Evolutionary conservation across 2,888 invertebrate genomes (phyloP), one percentile per base, ranked within the genome.

Genomic region (Pterobdella sp.): DNA sequence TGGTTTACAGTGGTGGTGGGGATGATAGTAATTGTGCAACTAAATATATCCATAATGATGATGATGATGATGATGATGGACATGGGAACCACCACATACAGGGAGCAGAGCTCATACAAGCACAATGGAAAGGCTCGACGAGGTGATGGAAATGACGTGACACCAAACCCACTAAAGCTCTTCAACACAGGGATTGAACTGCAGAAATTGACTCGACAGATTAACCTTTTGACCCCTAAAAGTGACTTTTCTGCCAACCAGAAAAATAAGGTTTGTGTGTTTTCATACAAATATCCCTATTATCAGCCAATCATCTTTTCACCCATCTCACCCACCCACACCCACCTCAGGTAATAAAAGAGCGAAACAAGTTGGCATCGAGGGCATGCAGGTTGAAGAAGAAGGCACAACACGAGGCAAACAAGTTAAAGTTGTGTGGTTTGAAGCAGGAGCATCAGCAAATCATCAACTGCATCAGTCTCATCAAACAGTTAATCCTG

Each of bases 341-440:
- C 22, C 72, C 66, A 22, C 29, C 72, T n/a, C 56, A 72, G 32
- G 49, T 67, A 32, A 70, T 95, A 73, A 95, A 95, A 84, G 96
- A 97, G 84, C 96, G 97, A 83, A 97, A 97, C 84, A 96, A 96
- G 85, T 86, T 96, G 73, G 96, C 97, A 14, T 96, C 96, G 0
- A 87, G 96, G 76, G 96, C 95, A 42, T 97, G 96, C 83, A 88
- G 96, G 49, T 87, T 97, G 80, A 97, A 97, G 88, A 97, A 97
- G 85, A 97, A 96, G 85, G 97, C 97, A 2, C 96, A 96, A 82
- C 96, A 97, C 83, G 97, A 97, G 85, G 96, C 97, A 1, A 96
- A 96, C 83, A 97, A 97, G 85, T 89, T 97, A 73, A 96, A 96
- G 86, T 86, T 96, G 1, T 91, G 89, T 82, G 96, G 96, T 52